Conservation (phyloP, 2,888 invertebrate species). For the Aproaerema taeniolella region DNA sequence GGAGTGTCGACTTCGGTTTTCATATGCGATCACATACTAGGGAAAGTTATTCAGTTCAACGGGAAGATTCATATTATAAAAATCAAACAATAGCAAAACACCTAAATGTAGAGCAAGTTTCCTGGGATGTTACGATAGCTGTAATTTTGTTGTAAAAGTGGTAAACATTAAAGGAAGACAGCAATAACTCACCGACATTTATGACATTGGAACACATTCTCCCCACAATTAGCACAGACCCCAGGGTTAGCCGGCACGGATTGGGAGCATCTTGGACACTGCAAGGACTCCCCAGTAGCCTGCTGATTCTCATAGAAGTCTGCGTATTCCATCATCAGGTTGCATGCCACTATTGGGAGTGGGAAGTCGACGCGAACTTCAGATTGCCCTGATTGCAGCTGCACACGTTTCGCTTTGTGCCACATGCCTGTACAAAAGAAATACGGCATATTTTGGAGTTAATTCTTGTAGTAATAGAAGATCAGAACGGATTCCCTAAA, state of each 20-base stretch:
- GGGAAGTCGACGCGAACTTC: slow-evolving; percentile 98
- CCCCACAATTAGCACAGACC: slow-evolving; percentile 97
- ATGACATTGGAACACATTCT: slow-evolving; percentile 99
- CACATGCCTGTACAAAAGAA: slow-evolving; percentile 94
- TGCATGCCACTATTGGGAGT: slow-evolving; percentile 97
- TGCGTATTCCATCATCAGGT: slow-evolving; percentile 98
- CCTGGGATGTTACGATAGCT: too few species aligned
- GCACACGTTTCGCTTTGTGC: slow-evolving; percentile 97
- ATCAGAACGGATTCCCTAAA: too few species aligned
- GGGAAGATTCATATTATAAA: too few species aligned
- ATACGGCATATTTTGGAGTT: too few species aligned
- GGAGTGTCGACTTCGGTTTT: too few species aligned
- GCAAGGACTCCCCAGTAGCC: slow-evolving; percentile 94
- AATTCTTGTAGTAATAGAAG: too few species aligned
- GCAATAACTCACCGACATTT: slow-evolving; percentile 93
- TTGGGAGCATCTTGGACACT: slow-evolving; percentile 97
- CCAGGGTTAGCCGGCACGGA: slow-evolving; percentile 98
- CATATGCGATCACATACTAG: too few species aligned
- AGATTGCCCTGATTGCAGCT: slow-evolving; percentile 92
- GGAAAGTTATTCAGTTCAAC: too few species aligned
- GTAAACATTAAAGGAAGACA: too few species aligned
- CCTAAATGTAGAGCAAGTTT: too few species aligned
- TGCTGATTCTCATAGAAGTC: slow-evolving; percentile 98
- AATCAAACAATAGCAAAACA: too few species aligned
- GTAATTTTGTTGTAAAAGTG: too few species aligned